A percentile compares a stretch with the other conserved stretches of the same genome.
phyloP scores from a whole-genome alignment of 2,888 invertebrate species.

The Netelia virgata region DNA sequence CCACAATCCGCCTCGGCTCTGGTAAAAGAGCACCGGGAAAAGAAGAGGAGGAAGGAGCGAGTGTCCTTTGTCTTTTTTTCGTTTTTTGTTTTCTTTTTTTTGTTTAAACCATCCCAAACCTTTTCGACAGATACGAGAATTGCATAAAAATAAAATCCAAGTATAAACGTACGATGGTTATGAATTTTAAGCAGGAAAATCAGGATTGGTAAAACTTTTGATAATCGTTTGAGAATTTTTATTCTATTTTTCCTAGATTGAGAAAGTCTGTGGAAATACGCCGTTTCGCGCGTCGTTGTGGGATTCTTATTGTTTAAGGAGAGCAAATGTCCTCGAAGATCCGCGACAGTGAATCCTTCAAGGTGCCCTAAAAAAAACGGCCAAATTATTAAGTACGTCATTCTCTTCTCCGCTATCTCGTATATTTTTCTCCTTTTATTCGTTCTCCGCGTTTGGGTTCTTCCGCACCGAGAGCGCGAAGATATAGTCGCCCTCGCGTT shows the following conservation, averaged over 20 bases:
- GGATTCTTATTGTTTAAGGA: neutral
- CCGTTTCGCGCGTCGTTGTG: neutral
- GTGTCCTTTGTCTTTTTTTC: neutral
- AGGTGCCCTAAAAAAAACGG: neutral
- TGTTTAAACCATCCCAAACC: neutral
- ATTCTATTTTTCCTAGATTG: neutral
- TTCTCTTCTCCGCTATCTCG: conserved; percentile 3
- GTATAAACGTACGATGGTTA: neutral
- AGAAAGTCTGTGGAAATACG: neutral
- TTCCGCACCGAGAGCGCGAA: conserved; percentile 27
- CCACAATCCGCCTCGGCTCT: conserved; percentile 73
- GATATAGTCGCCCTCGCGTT: conserved; percentile 65
- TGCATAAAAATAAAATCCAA: neutral
- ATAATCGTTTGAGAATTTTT: neutral
- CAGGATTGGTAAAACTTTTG: neutral
- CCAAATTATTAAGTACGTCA: conserved; percentile 27
- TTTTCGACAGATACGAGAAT: neutral
- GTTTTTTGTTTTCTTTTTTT: conserved; percentile 21
- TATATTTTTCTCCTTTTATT: conserved; percentile 8
- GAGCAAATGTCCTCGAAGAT: neutral
- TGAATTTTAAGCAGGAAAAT: neutral
- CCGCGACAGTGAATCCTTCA: neutral
- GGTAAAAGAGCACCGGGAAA: conserved; percentile 8
- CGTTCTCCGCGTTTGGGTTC: neutral
- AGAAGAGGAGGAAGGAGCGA: conserved; percentile 14